phyloP scores from a whole-genome alignment of 2,888 invertebrate species.

The Scaptomyza cyrtandrae region DNA sequence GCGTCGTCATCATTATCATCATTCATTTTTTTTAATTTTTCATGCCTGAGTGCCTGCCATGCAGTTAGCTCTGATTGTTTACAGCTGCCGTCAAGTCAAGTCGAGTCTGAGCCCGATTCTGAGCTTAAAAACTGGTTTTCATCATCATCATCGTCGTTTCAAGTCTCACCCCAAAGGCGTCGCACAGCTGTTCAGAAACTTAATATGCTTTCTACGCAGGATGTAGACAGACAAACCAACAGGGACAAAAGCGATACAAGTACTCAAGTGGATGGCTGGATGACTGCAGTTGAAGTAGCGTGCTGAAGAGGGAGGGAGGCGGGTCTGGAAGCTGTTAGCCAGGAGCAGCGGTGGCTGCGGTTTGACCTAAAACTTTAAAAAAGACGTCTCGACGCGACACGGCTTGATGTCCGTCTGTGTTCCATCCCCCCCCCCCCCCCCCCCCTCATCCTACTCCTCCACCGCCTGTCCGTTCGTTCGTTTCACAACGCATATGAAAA shows the following conservation, averaged over 20 bases:
- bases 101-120: constrained; percentile 19
- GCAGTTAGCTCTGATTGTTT: constrained; percentile 80
- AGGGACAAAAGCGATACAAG: constrained; percentile 24
- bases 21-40: constrained; percentile 71
- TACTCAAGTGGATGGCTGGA: constrained; percentile 39
- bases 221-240: constrained; percentile 53
- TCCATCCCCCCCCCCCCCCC: not conserved
- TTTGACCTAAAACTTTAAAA: constrained; percentile 73
- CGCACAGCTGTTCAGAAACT: constrained; percentile 74
- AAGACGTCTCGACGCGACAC: constrained; percentile 19
- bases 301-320: no score
- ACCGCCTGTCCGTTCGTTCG: not conserved
- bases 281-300: constrained; percentile 21
- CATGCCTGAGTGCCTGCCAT: constrained; percentile 79
- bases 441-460: not conserved
- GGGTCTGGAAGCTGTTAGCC: constrained; percentile 26
- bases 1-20: constrained; percentile 71
- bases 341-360: constrained; percentile 48
- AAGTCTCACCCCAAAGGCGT: constrained; percentile 53
- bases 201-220: constrained; percentile 76
- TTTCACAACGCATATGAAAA: constrained; percentile 37
- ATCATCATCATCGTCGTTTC: constrained; percentile 18
- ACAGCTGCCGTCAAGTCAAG: constrained; percentile 70
- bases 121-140: constrained; percentile 58
- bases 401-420: constrained; percentile 26